Conservation (phyloP, 2,888 invertebrate species). For the Dynastes maya region DNA sequence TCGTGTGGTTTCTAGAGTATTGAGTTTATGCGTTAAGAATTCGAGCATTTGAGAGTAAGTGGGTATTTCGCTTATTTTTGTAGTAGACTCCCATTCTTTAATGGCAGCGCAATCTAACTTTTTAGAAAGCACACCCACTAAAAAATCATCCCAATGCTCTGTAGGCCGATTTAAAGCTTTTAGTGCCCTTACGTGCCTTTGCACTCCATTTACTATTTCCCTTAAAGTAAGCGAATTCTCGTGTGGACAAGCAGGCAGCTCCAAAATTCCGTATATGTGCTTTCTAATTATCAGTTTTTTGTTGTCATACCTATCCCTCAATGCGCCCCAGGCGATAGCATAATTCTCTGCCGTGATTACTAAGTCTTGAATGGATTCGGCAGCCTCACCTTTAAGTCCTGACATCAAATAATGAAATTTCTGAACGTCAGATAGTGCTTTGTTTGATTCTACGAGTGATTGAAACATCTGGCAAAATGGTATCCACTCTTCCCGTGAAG, state of each 20-base stretch:
- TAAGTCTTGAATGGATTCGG: conserved; percentile 50
- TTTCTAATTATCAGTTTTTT: conserved; percentile 49
- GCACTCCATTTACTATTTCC: conserved; percentile 1
- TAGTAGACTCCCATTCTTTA: conserved; percentile 2
- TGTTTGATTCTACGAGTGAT: conserved; percentile 52
- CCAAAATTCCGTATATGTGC: conserved; percentile 52
- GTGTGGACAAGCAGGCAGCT: conserved; percentile 3
- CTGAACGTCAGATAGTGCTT: conserved; percentile 46
- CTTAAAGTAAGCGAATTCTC: not conserved
- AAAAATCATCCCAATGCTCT: conserved; percentile 18
- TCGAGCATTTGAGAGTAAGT: not conserved
- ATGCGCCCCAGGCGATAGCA: conserved; percentile 57
- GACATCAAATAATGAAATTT: conserved; percentile 55
- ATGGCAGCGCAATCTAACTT: not conserved
- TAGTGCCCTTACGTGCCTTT: conserved; percentile 8
- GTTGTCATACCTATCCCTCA: conserved; percentile 54
- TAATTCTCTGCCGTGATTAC: conserved; percentile 43
- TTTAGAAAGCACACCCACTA: not conserved
- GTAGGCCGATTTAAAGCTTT: conserved; percentile 5
- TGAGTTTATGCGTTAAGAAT: not conserved
- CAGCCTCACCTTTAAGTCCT: conserved; percentile 49
- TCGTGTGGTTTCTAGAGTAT: not conserved
- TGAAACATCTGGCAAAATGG: conserved; percentile 54
- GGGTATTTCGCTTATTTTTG: not conserved
- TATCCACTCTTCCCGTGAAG: conserved; percentile 54